Conservation (phyloP, 2,797 vertebrate species). For the Passerculus sandwichensis region DNA sequence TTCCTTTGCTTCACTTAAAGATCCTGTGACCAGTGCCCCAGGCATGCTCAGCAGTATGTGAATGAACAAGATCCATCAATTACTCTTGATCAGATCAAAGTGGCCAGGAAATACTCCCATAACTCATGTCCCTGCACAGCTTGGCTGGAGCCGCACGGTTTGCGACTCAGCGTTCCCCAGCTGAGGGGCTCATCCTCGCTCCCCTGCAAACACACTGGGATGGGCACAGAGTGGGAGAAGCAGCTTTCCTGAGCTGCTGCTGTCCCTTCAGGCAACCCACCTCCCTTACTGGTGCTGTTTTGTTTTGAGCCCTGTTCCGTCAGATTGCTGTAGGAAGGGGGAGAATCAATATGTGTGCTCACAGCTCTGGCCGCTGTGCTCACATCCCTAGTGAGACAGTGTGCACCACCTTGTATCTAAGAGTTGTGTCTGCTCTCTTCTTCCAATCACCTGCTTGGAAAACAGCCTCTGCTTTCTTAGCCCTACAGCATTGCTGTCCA, state of each 20-base stretch:
- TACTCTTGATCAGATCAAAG: constrained; percentile 70
- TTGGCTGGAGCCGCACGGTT: not conserved
- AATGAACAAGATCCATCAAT: constrained; percentile 67
- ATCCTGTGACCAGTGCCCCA: constrained; percentile 51
- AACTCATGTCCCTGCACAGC: constrained; percentile 37
- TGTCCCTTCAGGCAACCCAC: not conserved
- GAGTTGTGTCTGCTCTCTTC: not conserved
- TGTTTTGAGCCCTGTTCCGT: not conserved
- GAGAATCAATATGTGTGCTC: accelerated
- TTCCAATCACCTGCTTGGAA: not conserved
- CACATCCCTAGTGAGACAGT: not conserved
- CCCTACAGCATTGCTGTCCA: not conserved
- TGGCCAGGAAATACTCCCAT: constrained; percentile 42
- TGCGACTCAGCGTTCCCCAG: accelerated
- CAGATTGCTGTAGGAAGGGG: accelerated
- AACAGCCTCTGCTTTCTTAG: not conserved
- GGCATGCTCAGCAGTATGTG: constrained; percentile 56
- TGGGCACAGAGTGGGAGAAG: not conserved
- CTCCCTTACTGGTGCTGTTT: not conserved
- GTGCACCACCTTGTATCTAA: not conserved
- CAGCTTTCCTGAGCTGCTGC: not conserved
- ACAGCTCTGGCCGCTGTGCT: not conserved
- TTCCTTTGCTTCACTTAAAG: constrained; percentile 66
- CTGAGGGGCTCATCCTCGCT: not conserved
- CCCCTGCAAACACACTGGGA: not conserved